A percentile compares a stretch with the other conserved stretches of the same genome.
Conservation (phyloP, 2,113 vertebrate genomes). For the Ciconia boyciana region DNA sequence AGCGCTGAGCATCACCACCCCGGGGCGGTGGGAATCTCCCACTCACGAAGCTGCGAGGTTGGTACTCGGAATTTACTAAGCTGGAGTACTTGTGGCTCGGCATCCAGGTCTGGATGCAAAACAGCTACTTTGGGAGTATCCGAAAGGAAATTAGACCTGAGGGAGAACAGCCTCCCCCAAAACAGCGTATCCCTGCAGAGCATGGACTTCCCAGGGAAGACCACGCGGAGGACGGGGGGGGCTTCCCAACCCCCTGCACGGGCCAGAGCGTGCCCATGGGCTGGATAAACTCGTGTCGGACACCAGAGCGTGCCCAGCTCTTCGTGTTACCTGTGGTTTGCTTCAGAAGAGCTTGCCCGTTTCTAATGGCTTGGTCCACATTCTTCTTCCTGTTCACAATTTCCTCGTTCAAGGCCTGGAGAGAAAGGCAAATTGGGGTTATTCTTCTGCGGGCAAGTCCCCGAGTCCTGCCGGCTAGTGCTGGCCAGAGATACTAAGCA, state of each 20-base stretch:
- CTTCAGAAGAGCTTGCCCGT: constrained; percentile 94
- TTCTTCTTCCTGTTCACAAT: constrained; percentile 96
- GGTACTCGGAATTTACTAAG: background rate
- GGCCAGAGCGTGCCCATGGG: background rate
- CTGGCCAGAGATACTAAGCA: background rate
- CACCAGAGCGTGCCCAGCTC: background rate
- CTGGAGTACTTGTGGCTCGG: background rate
- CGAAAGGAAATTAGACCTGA: background rate
- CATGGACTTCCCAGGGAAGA: background rate
- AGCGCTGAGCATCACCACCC: background rate
- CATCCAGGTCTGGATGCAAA: background rate
- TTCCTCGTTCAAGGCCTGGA: constrained; percentile 92
- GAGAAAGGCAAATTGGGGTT: constrained; percentile 9
- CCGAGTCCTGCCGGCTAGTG: background rate
- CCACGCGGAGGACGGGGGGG: fast-evolving
- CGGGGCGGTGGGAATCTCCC: background rate
- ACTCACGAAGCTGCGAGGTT: fast-evolving
- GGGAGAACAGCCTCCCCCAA: background rate
- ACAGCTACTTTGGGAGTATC: background rate
- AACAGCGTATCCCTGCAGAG: background rate
- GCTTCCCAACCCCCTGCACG: background rate
- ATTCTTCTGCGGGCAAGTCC: background rate
- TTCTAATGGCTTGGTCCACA: constrained; percentile 96
- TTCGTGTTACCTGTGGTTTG: constrained; percentile 90
- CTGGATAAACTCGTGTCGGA: too few relatives aligned